These are phyloP conservation scores for Phenganax subtilis DNA, from an alignment of 92 coral and sea anemone genomes.

Conservation along the genomic window DNA sequence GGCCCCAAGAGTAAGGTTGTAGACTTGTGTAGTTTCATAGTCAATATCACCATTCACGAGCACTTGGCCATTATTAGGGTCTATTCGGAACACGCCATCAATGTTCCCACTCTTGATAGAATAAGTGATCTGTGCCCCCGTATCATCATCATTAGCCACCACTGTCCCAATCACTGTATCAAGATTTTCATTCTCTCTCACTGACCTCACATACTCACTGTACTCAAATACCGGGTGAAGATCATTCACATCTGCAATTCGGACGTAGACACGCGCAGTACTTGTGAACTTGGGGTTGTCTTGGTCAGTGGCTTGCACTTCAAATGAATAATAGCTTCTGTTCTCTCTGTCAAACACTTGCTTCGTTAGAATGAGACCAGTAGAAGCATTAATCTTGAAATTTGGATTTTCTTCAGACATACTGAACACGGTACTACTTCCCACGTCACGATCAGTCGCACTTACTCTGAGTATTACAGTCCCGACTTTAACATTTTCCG, in stretches of 20 bases:
- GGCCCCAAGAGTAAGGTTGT: slow-evolving; percentile 65
- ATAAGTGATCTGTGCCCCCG: slow-evolving; percentile 72
- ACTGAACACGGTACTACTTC: slow-evolving; percentile 64
- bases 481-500: slow-evolving; percentile 81
- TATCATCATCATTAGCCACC: slow-evolving; percentile 66
- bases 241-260: slow-evolving; percentile 75
- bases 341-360: slow-evolving; percentile 72
- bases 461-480: slow-evolving; percentile 69
- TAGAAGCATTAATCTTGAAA: slow-evolving; percentile 53
- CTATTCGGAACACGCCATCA: slow-evolving; percentile 64
- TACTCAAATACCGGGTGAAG: slow-evolving; percentile 63
- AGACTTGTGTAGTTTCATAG: slow-evolving; percentile 60
- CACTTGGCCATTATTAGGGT: slow-evolving; percentile 66
- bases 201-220: slow-evolving; percentile 54
- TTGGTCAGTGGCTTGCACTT: slow-evolving; percentile 69
- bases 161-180: slow-evolving; percentile 59
- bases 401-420: slow-evolving; percentile 35
- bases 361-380: slow-evolving; percentile 69
- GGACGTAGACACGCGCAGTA: slow-evolving; percentile 52
- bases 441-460: slow-evolving; percentile 73
- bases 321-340: slow-evolving; percentile 51
- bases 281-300: slow-evolving; percentile 50
- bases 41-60: slow-evolving; percentile 64
- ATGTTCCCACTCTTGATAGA: slow-evolving; percentile 73
- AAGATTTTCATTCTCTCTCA: slow-evolving; percentile 56